Evolutionary conservation across 1,140 invertebrate species (phyloP), one percentile per base, ranked within the genome.

Genomic region (Bilobella aurantiaca): DNA sequence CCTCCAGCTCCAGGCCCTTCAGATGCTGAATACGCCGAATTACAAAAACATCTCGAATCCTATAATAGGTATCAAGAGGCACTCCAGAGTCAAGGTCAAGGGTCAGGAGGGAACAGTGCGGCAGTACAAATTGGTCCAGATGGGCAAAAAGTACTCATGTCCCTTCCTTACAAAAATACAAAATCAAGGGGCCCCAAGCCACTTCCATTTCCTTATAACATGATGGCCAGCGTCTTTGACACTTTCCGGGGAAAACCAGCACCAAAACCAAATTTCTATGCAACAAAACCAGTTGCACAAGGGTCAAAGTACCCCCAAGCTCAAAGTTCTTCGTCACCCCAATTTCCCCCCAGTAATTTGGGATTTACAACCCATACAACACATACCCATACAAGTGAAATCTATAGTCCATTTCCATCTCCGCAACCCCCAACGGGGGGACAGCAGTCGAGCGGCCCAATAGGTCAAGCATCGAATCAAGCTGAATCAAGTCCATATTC

Each of bases 341-440:
- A 12, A 5, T 23, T 18, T 23, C 21, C 49, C 25, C 8, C 49
- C 8, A 53, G 49, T 23, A 16, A 5, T 23, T 5, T 12, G 8
- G 49, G 12, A 53, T 12, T 23, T 12, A 23, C 12, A 16, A 18
- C 49, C 49, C 49, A 18, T 53, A 42, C 49, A 14, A 18, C 49
- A 5, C 49, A 53, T 5, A 14, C 12, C 5, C 49, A 53, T 5
- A 12, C 49, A 5, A 23, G 49, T 53, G 49, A 53, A 3, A 53
- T 53, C 49, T 53, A 53, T 23, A 23, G 8, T 53, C 49, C 49
- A 53, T 53, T 53, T 23, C 49, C 49, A 53, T 53, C 49, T 5
- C 14, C 49, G 5, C 49, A 53, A 23, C 14, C 49, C 25, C 49
- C 49, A 53, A 23, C 49, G 8, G n/a, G 37, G 8, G 8, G n/a